Evolutionary conservation across 2,797 vertebrate species (phyloP).

Genomic region (Saguinus oedipus): DNA sequence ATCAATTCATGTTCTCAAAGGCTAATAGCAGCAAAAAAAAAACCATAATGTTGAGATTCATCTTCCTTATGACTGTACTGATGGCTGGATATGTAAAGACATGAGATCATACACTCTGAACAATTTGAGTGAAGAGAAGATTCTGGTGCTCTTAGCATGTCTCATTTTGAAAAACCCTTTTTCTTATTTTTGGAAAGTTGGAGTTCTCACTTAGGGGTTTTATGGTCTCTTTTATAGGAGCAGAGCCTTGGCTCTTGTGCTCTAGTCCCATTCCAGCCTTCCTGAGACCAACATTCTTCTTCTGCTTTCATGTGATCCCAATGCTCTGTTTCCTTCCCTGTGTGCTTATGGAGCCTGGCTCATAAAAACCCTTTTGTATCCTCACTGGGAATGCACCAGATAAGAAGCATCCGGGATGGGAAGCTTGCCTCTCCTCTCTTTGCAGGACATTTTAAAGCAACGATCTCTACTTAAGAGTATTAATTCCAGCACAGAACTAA

Average conservation of each 20-base stretch:
- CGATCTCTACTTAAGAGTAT: not conserved
- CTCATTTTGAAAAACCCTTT: not conserved
- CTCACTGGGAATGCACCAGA: not conserved
- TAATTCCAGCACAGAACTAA: conserved; percentile 37
- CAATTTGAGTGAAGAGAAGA: not conserved
- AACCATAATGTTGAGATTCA: not conserved
- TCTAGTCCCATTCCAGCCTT: not conserved
- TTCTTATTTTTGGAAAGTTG: conserved; percentile 23
- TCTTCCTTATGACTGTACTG: not conserved
- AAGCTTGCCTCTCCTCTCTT: not conserved
- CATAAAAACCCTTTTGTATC: not conserved
- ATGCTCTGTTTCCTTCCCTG: not conserved
- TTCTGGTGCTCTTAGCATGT: not conserved
- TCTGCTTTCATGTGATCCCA: not conserved
- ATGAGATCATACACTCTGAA: not conserved
- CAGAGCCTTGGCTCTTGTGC: not conserved
- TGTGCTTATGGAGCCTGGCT: not conserved
- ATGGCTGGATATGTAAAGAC: not conserved
- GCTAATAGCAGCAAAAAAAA: not conserved
- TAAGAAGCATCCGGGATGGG: not conserved
- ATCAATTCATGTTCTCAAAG: conserved; percentile 38
- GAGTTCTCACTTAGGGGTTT: not conserved
- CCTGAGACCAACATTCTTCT: not conserved
- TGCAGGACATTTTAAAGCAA: conserved; percentile 9
- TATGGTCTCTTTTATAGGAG: not conserved